Base-by-base conservation (phyloP, 2,888 invertebrate genomes). In the Lissocephala sabroskyi region DNA sequence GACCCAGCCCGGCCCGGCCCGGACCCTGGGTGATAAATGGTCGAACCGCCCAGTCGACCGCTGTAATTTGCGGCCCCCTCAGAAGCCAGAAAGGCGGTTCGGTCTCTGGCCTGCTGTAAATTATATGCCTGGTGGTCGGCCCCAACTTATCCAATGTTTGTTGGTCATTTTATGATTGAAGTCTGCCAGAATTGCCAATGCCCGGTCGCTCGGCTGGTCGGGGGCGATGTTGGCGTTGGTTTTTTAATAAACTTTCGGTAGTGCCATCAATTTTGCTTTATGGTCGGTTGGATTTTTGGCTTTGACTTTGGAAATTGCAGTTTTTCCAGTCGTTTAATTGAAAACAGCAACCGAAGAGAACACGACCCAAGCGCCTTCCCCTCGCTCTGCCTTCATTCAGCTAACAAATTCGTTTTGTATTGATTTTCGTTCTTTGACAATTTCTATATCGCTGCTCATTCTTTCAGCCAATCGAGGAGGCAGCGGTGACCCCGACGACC, bases 401-500 rank as follows among this genome's bases (percentile, higher is more conserved):
- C 23, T 29, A 36, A 11, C 36, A 44, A 49, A 47, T 42, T 23
- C 14, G 14, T 55, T 47, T 26, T 52, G 49, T 50, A 55, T 55
- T 42, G 42, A 56, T 50, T 51, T 52, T 50, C 30, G n/a, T 35
- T 32, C 41, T 41, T 23, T 48, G 41, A 42, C 16, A 36, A 10
- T 52, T 33, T 23, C 23, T 23, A 23, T 7, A 23, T 23, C 7
- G 3, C 23, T 23, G 23, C 4, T 23, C 46, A 30, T 40, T 49
- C 71, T 70, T 60, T 26, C 62, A 81, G 81, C 49, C 63, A 54
- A 52, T 73, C 49, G 43, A 10, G 14, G 33, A 39, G 41, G 41
- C 48, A 49, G 45, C 56, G 16, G 18, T 53, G 16, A 51, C 43
- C 73, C 89, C 90, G 75, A 91, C 92, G 78, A 89, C 91, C 78